phyloP scores from a whole-genome alignment of 2,113 vertebrate species.

The Seriola aureovittata region DNA sequence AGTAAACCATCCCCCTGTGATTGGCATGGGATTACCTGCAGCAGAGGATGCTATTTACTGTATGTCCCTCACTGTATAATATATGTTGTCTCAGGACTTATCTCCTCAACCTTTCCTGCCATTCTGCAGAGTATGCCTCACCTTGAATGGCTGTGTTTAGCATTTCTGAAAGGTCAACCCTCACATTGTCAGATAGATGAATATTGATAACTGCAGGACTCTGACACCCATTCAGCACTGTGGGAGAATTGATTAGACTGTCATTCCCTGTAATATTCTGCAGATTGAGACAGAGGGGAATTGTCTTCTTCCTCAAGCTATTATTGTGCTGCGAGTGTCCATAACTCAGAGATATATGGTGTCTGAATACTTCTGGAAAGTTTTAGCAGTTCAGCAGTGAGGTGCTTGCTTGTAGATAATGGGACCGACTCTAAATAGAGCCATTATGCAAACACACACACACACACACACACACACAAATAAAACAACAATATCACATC shows the following conservation, averaged over 20 bases:
- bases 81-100: constrained; percentile 81
- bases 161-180: constrained; percentile 84
- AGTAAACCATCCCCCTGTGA: constrained; percentile 25
- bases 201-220: constrained; percentile 85
- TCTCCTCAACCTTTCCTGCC: constrained; percentile 84
- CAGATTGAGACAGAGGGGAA: constrained; percentile 83
- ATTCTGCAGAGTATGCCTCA: constrained; percentile 72
- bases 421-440: constrained; percentile 34
- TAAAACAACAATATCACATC: constrained; percentile 18
- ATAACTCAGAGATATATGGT: constrained; percentile 70
- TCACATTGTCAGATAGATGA: constrained; percentile 84
- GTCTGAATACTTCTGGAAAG: constrained; percentile 65
- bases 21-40: constrained; percentile 68
- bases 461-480: constrained; percentile 2
- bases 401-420: constrained; percentile 49
- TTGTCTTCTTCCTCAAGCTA: constrained; percentile 77
- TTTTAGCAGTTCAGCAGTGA: constrained; percentile 57
- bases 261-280: constrained; percentile 80
- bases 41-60: constrained; percentile 72
- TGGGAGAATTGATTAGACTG: constrained; percentile 82
- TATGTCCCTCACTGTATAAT: constrained; percentile 78
- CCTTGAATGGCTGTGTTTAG: constrained; percentile 83
- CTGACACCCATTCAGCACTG: constrained; percentile 78
- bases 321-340: constrained; percentile 70
- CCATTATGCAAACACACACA: constrained; percentile 41